Conservation (phyloP, 2,797 vertebrate species). For the Pitangus sulphuratus region DNA sequence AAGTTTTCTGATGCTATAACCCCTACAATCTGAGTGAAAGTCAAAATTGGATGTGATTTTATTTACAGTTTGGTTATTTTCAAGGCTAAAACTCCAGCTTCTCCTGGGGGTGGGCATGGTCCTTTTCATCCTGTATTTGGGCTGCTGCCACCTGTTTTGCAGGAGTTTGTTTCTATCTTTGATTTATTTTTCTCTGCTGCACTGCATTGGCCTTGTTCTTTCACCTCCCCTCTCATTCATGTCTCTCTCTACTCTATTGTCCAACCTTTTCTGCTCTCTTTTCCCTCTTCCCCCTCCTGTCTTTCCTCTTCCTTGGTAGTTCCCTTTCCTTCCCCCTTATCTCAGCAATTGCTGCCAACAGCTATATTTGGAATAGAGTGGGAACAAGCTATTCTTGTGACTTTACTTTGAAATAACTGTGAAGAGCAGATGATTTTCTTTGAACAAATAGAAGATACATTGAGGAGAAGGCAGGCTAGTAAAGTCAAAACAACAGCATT, state of each 20-base stretch:
- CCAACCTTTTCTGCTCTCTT: background rate
- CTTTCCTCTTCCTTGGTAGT: slow-evolving; percentile 55
- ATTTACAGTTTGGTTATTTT: slow-evolving; percentile 26
- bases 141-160: background rate
- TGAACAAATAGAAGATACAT: slow-evolving; percentile 39
- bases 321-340: slow-evolving; percentile 62
- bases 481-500: slow-evolving; percentile 26
- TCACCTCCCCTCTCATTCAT: background rate
- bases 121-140: background rate
- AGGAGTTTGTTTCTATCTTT: background rate
- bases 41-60: background rate
- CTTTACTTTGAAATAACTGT: slow-evolving; percentile 67
- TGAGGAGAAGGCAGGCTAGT: slow-evolving; percentile 19
- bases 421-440: slow-evolving; percentile 59
- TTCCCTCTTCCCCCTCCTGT: slow-evolving; percentile 9
- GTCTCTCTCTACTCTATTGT: background rate
- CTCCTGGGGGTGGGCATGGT: background rate
- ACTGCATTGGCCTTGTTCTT: background rate
- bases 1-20: background rate
- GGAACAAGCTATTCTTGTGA: slow-evolving; percentile 73
- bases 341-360: slow-evolving; percentile 61
- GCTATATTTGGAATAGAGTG: slow-evolving; percentile 72
- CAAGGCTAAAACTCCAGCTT: background rate
- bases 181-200: slow-evolving; percentile 9
- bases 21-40: background rate